Percentiles rank a stretch among this genome's conserved stretches.
These are phyloP conservation scores for Gymnocheta viridis DNA, from an alignment of 2,888 invertebrate genomes.

Conservation along the genomic window DNA sequence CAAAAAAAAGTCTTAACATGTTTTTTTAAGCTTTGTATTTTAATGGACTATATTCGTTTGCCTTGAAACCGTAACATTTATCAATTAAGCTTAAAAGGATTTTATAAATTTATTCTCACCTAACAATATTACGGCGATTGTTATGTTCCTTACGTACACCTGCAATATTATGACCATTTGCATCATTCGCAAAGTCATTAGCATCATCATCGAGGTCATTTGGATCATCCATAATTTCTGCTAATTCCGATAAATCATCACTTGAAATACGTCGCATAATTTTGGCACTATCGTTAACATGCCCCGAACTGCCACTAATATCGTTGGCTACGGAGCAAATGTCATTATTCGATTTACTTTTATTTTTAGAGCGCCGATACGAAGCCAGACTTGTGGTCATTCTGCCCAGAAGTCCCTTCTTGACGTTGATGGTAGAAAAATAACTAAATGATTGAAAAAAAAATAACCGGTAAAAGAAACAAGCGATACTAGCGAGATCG, in stretches of 20 bases:
- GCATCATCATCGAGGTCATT: conserved; percentile 68
- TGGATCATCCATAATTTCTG: conserved; percentile 75
- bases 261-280: conserved; percentile 71
- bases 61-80: neutral
- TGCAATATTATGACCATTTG: conserved; percentile 70
- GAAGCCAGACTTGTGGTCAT: conserved; percentile 81
- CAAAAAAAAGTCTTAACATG: no score
- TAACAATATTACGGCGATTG: conserved; percentile 80
- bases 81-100: neutral
- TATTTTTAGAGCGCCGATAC: conserved; percentile 80
- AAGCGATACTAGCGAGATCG: neutral
- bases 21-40: no score
- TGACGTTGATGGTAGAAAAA: conserved; percentile 81
- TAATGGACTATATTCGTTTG: no score
- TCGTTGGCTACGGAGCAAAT: conserved; percentile 77
- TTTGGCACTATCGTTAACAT: conserved; percentile 15
- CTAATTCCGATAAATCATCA: conserved; percentile 74
- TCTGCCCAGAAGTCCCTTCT: conserved; percentile 80
- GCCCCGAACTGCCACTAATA: conserved; percentile 46
- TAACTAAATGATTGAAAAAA: conserved; percentile 75
- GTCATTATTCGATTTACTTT: conserved; percentile 80
- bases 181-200: conserved; percentile 56
- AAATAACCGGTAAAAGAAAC: conserved; percentile 7
- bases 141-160: conserved; percentile 80
- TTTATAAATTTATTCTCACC: conserved; percentile 74